Percentiles rank a stretch among this genome's conserved stretches.
phyloP scores from a whole-genome alignment of 2,888 invertebrate genomes.

The Caenorhabditis drosophilae region DNA sequence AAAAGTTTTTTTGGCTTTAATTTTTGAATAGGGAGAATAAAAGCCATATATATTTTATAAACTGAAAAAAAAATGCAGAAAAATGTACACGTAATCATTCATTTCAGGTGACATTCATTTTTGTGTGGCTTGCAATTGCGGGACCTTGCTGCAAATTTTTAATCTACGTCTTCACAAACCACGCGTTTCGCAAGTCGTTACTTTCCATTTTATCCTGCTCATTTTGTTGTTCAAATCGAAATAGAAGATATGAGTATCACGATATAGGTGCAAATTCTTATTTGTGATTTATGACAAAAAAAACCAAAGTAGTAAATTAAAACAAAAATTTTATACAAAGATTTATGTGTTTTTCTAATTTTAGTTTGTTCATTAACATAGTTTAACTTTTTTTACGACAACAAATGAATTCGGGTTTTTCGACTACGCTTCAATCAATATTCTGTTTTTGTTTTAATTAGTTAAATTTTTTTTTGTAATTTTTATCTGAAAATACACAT shows the following conservation, averaged over 20 bases:
- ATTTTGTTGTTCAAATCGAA: conserved; percentile 37
- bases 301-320: too few species aligned
- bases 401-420: too few species aligned
- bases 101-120: conserved; percentile 55
- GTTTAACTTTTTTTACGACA: too few species aligned
- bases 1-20: background rate
- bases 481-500: too few species aligned
- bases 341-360: too few species aligned
- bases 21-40: background rate
- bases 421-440: too few species aligned
- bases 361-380: too few species aligned
- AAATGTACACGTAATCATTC: background rate
- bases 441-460: too few species aligned
- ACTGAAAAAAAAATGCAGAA: too few species aligned
- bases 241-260: conserved; percentile 49
- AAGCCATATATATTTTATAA: too few species aligned
- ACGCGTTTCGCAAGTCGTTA: conserved; percentile 77
- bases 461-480: too few species aligned
- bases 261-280: conserved; percentile 49
- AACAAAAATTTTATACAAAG: too few species aligned
- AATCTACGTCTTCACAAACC: conserved; percentile 86
- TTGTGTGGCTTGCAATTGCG: conserved; percentile 91
- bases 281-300: background rate
- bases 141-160: conserved; percentile 95
- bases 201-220: conserved; percentile 31